Percentiles rank a stretch among this genome's conserved stretches.
Conservation (phyloP, 1,140 invertebrate genomes). For the Achatina immaculata region DNA sequence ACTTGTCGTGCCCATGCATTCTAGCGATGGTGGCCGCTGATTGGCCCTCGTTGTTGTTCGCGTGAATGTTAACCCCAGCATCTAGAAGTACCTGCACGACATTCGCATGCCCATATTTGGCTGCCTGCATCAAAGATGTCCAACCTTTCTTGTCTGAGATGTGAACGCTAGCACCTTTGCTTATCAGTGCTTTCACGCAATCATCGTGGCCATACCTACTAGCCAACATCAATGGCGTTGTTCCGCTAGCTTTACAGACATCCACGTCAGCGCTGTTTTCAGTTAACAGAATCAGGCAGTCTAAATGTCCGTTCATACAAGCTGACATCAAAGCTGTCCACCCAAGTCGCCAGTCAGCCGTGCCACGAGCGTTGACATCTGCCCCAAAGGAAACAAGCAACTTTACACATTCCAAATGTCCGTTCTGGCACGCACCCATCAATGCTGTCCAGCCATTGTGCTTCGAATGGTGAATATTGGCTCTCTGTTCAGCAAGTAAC, state of each 20-base stretch:
- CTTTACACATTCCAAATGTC: background rate
- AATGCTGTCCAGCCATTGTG: background rate
- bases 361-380: background rate
- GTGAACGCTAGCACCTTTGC: background rate
- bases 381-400: background rate
- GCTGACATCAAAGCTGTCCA: slow-evolving; percentile 1
- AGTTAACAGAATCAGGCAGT: background rate
- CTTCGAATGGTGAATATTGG: background rate
- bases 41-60: too few relatives aligned
- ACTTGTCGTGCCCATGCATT: too few relatives aligned
- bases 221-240: background rate
- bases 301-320: background rate
- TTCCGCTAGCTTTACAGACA: background rate
- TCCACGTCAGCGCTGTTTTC: background rate
- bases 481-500: background rate
- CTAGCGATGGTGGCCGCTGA: too few relatives aligned
- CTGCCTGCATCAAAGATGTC: background rate
- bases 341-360: background rate
- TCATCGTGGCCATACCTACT: background rate
- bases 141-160: too few relatives aligned
- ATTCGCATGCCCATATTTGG: background rate
- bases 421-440: background rate
- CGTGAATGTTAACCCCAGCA: background rate
- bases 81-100: background rate
- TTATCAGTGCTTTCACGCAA: background rate